Base-by-base conservation (phyloP, 2,888 invertebrate species). In the Amblyjoppa proteus region DNA sequence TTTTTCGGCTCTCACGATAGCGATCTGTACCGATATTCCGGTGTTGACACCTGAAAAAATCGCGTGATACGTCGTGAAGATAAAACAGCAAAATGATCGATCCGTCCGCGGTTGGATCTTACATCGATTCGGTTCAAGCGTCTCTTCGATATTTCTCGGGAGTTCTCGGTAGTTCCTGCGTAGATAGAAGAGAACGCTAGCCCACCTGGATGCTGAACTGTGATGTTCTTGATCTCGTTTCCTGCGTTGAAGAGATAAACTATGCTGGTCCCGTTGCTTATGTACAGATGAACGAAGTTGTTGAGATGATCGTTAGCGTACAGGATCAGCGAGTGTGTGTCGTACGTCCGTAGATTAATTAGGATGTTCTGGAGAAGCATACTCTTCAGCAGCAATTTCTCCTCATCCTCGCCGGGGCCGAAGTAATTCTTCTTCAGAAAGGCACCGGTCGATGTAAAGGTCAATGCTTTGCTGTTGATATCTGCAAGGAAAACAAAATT, bases 221-320 rank as follows among this genome's bases (percentile, higher is more conserved):
- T 97, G 90, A 98, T 96, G 93, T 97, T 97, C 88, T 97, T 95
- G 88, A 97, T 97, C 94, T 96, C 96, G 90, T 97, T 96, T 88
- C 96, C 97, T 87, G 97, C 96, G 93, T 98, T 98, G 94, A 98
- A 98, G 3, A 98, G 94, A 91, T 98, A 98, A 64, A 98, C 96
- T 34, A 98, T 97, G 94, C 96, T 96, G 9, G 96, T 96, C 16
- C 97, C 97, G 85, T 97, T 96, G 87, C 97, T 96, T 85, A 98
- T 96, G 94, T 97, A 98, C 41, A 98, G 94, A 94, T 98, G 98
- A 74, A 98, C 96, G 93, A 99, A 99, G 94, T 99, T 99, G 93
- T 98, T 98, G 83, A 98, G 95, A 93, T 98, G 97, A 94, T 99
- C 99, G 92, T 98, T 98, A 49, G 98, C 98, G 92, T 99, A 99